phyloP scores from a whole-genome alignment of 2,888 invertebrate species.

The Gisinianus flammeolus region DNA sequence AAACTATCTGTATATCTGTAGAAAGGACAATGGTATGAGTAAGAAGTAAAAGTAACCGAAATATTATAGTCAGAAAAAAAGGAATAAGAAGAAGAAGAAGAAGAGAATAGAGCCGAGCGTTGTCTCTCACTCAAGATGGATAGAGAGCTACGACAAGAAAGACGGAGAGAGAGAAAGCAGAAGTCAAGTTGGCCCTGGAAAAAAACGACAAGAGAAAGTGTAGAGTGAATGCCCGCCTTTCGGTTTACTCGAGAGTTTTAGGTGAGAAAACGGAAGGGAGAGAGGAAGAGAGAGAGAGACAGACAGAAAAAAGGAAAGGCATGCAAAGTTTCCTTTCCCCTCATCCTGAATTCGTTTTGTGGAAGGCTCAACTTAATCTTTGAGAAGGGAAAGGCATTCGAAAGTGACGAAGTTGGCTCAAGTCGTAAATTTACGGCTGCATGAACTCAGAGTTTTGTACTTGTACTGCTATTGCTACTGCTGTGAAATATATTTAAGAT shows the following conservation, averaged over 20 bases:
- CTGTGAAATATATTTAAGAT: constrained; percentile 36
- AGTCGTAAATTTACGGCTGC: constrained; percentile 48
- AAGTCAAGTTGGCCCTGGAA: constrained; percentile 28
- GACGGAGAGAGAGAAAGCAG: background rate
- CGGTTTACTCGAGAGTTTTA: constrained; percentile 3
- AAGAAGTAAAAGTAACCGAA: background rate
- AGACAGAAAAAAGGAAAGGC: constrained; percentile 14
- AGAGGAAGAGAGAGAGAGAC: background rate
- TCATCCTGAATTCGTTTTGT: constrained; percentile 12
- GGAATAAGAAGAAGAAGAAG: too few relatives aligned
- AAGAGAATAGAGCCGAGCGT: too few relatives aligned
- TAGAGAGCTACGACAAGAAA: background rate
- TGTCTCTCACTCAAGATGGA: too few relatives aligned
- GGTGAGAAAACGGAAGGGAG: background rate
- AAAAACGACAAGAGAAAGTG: too few relatives aligned
- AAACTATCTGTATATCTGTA: background rate
- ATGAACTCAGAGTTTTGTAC: constrained; percentile 26
- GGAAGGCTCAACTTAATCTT: constrained; percentile 47
- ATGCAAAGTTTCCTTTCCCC: constrained; percentile 36
- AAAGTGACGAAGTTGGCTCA: constrained; percentile 53
- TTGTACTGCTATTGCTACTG: too few relatives aligned
- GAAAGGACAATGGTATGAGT: background rate
- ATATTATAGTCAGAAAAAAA: background rate
- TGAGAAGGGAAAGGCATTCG: constrained; percentile 41
- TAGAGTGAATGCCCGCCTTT: too few relatives aligned